phyloP scores from a whole-genome alignment of 1,140 invertebrate genomes.

The Rhyacophila brunnea region DNA sequence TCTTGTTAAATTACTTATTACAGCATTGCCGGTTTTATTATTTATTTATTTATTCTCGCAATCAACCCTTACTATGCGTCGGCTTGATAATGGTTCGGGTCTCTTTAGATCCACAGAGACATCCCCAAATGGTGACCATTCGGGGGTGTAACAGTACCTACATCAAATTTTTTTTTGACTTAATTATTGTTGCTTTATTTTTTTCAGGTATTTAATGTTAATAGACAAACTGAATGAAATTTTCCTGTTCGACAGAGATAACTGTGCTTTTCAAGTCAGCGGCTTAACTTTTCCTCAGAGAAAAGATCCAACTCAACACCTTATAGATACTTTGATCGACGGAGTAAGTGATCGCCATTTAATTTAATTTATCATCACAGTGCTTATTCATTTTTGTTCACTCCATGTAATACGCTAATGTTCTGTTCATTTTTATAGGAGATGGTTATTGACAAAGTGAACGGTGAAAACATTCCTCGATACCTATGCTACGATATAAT shows the following conservation, averaged over 20 bases:
- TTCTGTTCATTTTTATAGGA: conserved; percentile 65
- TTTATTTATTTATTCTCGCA: too few species aligned
- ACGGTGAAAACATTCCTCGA: conserved; percentile 73
- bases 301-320: conserved; percentile 68
- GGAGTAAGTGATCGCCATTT: conserved; percentile 61
- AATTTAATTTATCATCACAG: neutral
- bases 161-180: too few species aligned
- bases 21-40: too few species aligned
- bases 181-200: too few species aligned
- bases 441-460: conserved; percentile 90
- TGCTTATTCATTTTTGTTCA: too few species aligned
- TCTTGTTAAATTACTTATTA: too few species aligned
- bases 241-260: conserved; percentile 94
- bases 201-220: conserved; percentile 90
- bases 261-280: conserved; percentile 87
- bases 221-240: conserved; percentile 82
- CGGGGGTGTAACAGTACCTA: too few species aligned
- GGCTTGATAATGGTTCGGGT: too few species aligned
- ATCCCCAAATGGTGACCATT: too few species aligned
- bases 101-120: too few species aligned
- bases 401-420: too few species aligned
- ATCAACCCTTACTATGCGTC: too few species aligned
- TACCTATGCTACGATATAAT: conserved; percentile 97
- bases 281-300: conserved; percentile 77
- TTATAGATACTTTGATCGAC: conserved; percentile 88